Base-by-base conservation (phyloP, 2,113 vertebrate genomes). In the Capra hircus region DNA sequence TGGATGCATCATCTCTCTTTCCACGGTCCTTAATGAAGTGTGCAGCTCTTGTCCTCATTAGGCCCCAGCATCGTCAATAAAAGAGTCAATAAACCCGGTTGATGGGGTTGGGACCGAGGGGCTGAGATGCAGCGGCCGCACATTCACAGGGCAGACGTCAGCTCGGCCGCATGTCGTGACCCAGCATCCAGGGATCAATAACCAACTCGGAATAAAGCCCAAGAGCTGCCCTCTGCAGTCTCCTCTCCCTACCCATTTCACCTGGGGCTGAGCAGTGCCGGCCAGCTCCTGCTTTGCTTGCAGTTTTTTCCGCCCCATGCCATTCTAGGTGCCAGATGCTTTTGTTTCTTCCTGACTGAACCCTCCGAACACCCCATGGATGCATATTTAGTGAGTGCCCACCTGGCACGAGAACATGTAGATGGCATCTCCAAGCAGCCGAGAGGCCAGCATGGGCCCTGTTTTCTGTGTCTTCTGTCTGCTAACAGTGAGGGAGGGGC, bases 51-150 rank as follows among this genome's bases (percentile, higher is more conserved):
- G 90, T 99, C 97, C 99, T 99, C 99, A 99, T 99, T 99, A 99
- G 98, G 98, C 95, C 96, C 83, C 96, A 14, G 97, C 9, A 60
- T 96, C 98, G 98, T 99, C 98, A 98, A 99, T 99, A 98, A 98
- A 98, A 98, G 98, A 99, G 98, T 99, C 99, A 98, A 99, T 99
- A 99, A 98, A 98, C 97, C 90, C 60, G 45, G 98, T 94, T 98
- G 98, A 98, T 97, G 98, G 98, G 98, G 98, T 98, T 98, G 98
- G 98, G 98, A 98, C 94, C 90, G 85, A 98, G 96, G 96, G 96
- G 97, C 93, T 95, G 98, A 97, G 95, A 95, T 83, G 97, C 80
- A 30, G 90, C 60, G 55, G 55, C 94, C 45, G 9, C 93, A 91
- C 98, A 98, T 98, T 98, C 98, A 98, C 92, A 96, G 98, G 98